Evolutionary conservation across 1,140 invertebrate species (phyloP).

Genomic region (Formica exsecta): DNA sequence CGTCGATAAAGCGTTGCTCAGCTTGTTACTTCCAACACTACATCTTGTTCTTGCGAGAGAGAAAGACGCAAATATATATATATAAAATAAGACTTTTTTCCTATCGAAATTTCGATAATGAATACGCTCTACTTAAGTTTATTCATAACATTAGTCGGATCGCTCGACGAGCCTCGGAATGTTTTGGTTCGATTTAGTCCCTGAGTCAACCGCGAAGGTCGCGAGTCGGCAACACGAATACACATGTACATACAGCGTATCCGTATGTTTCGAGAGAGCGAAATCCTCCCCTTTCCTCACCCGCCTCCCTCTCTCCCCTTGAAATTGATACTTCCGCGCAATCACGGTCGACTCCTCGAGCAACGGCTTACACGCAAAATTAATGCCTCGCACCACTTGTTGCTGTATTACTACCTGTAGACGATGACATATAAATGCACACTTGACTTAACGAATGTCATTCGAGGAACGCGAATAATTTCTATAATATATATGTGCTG

Average conservation of each 20-base stretch:
- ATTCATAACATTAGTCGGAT: no score
- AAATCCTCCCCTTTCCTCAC: neutral
- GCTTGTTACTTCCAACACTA: neutral
- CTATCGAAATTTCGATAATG: neutral
- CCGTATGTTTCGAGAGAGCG: neutral
- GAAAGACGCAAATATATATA: neutral
- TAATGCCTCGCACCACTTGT: constrained; percentile 59
- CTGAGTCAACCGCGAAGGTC: neutral
- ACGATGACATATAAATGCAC: neutral
- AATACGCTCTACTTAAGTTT: no score
- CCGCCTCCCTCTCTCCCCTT: no score
- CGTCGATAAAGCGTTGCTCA: neutral
- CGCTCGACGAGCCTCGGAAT: neutral
- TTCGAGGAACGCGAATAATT: no score
- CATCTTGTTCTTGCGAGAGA: neutral
- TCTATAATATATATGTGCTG: no score
- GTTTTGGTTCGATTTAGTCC: neutral
- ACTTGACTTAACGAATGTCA: neutral
- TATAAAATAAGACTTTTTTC: neutral
- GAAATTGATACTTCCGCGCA: constrained; percentile 50
- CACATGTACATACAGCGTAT: neutral
- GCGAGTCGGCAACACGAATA: neutral
- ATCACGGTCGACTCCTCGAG: constrained; percentile 37
- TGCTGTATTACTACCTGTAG: constrained; percentile 43
- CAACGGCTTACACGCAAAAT: constrained; percentile 36